phyloP scores from a whole-genome alignment of 2,888 invertebrate species.

The Spialia ferax region DNA sequence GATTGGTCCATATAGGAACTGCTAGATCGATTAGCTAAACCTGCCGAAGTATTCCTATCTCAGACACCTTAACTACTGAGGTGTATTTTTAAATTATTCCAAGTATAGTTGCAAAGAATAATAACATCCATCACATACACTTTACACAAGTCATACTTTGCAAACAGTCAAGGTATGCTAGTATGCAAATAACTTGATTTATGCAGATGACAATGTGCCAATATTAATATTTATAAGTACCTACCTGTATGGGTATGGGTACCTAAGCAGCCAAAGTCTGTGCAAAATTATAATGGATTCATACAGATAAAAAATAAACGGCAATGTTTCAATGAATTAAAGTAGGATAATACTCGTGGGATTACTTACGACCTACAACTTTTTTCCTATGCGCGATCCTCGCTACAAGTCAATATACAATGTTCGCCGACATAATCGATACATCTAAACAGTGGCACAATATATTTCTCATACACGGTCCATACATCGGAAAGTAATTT shows the following conservation, averaged over 20 bases:
- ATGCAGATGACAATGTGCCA: conserved; percentile 27
- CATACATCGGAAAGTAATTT: conserved; percentile 73
- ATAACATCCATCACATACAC: background rate
- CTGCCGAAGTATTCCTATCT: conserved; percentile 25
- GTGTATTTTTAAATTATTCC: background rate
- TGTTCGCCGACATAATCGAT: conserved; percentile 49
- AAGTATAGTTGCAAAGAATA: background rate
- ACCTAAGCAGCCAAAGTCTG: too few relatives aligned
- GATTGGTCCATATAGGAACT: conserved; percentile 63
- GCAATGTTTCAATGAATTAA: conserved; percentile 14
- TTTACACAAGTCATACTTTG: background rate
- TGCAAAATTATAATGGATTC: conserved; percentile 22
- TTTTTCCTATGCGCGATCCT: conserved; percentile 42
- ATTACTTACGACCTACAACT: conserved; percentile 37
- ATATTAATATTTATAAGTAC: conserved; percentile 33
- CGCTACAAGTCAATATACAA: conserved; percentile 44
- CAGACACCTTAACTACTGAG: conserved; percentile 6
- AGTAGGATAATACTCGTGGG: conserved; percentile 47
- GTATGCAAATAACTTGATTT: conserved; percentile 27
- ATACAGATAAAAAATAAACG: conserved; percentile 1
- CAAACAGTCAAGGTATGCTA: conserved; percentile 22
- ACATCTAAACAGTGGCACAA: conserved; percentile 53
- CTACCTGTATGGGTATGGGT: too few relatives aligned
- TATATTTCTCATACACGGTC: conserved; percentile 66
- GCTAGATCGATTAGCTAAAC: conserved; percentile 63